phyloP scores from a whole-genome alignment of 2,888 invertebrate genomes.

The Acrobasis suavella region DNA sequence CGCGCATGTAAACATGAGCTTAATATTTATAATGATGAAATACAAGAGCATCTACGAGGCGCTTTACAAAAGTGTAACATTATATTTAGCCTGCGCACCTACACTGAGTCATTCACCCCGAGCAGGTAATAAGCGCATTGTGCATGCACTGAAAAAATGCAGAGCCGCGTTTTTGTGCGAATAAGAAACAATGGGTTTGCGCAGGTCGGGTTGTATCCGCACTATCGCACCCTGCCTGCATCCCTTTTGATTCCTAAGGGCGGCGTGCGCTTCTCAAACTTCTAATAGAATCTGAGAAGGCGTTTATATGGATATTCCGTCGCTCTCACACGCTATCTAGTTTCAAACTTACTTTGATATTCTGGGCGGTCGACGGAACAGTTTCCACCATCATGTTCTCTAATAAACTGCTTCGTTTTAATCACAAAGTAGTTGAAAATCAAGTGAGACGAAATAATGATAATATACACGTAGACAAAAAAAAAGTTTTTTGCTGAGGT shows the following conservation, averaged over 20 bases:
- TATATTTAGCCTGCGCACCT: slow-evolving; percentile 22
- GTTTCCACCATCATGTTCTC: too few relatives aligned
- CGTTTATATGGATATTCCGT: too few relatives aligned
- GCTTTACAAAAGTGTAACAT: slow-evolving; percentile 17
- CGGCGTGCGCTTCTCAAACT: slow-evolving; percentile 38
- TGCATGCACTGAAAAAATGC: slow-evolving; percentile 40
- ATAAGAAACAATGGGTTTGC: slow-evolving; percentile 50
- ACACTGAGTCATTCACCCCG: slow-evolving; percentile 22
- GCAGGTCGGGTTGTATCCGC: slow-evolving; percentile 46
- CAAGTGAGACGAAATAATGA: too few relatives aligned
- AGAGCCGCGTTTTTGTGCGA: slow-evolving; percentile 39
- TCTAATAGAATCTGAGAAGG: not conserved
- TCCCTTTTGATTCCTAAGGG: slow-evolving; percentile 32
- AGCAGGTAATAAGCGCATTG: slow-evolving; percentile 50
- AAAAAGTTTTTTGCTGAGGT: too few relatives aligned
- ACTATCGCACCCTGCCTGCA: slow-evolving; percentile 37
- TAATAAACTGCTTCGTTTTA: too few relatives aligned
- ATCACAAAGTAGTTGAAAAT: too few relatives aligned
- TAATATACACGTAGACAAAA: too few relatives aligned
- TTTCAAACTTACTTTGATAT: too few relatives aligned
- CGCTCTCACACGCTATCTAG: too few relatives aligned
- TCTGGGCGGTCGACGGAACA: too few relatives aligned
- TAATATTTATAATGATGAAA: slow-evolving; percentile 11
- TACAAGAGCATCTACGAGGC: slow-evolving; percentile 8
- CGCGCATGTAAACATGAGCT: not conserved